Evolutionary conservation across 2,113 vertebrate genomes (phyloP), one percentile per base, ranked within the genome.

Genomic region (Cyanistes caeruleus): DNA sequence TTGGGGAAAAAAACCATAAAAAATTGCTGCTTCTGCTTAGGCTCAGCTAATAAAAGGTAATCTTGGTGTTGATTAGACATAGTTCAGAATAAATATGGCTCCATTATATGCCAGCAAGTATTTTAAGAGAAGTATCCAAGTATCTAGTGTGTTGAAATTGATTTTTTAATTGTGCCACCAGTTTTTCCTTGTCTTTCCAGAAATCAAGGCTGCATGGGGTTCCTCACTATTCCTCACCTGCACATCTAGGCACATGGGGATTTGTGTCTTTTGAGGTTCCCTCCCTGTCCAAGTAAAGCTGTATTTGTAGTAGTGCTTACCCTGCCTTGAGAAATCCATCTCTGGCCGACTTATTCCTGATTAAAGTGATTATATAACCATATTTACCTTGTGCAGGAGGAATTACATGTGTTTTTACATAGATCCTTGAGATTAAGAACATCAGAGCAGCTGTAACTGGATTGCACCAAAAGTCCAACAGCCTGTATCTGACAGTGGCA

Each of bases 191-290:
- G n/a, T 62, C 46, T 58, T 31, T 51, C 22, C n/a, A 62, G 76
- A 86, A 73, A 18, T n/a, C 9, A 53, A 5, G n/a, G 63, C 14
- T 13, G 11, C 23, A 2, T 0, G 0, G 37, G 21, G 11, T 22
- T 79, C 41, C 28, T 93, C 13, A 4, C 55, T 58, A 43, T 48
- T 75, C 23, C 23, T 46, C 49, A 35, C 33, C 18, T 65, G 51
- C 27, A 20, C 28, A 20, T 46, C 15, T 15, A 28, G 41, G 30
- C 35, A 20, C 0, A 0, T 1, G 2, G 21, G 20, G 15, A 24
- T 77, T 63, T 37, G 60, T 67, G 44, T 52, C 44, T 46, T 70
- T 23, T 23, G 24, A 77, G 46, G 22, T 52, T 52, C 53, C n/a
- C 18, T 85, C 6, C 11, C 14, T 33, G 19, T 25, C 59, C 4